Evolutionary conservation across 2,797 vertebrate species (phyloP).

Genomic region (Meda fulgida): DNA sequence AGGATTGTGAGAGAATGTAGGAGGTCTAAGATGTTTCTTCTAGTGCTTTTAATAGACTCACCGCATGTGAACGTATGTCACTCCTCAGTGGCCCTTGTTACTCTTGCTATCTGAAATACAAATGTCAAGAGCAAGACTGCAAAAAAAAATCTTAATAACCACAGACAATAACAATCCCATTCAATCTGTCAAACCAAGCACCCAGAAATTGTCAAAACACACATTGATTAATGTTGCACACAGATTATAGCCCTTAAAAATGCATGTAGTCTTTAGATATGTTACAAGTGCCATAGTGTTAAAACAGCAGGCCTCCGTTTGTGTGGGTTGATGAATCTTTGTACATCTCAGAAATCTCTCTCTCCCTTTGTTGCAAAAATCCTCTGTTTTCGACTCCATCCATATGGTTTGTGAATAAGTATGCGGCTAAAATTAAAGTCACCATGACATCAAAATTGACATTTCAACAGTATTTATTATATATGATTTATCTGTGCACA

Average conservation of each 20-base stretch:
- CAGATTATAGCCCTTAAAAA: slow-evolving; percentile 9
- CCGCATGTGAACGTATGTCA: neutral
- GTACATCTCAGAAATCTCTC: slow-evolving; percentile 10
- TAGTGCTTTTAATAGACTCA: neutral
- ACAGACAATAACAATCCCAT: slow-evolving; percentile 25
- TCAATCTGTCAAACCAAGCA: slow-evolving; percentile 8
- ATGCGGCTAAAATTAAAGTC: slow-evolving; percentile 28
- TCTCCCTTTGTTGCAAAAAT: slow-evolving; percentile 26
- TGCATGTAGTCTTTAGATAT: slow-evolving; percentile 19
- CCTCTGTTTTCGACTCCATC: slow-evolving; percentile 24
- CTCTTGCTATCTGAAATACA: slow-evolving; percentile 9
- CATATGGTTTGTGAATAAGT: slow-evolving; percentile 47
- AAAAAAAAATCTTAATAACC: slow-evolving; percentile 1
- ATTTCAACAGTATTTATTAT: neutral
- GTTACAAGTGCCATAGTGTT: slow-evolving; percentile 18
- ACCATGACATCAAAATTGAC: neutral
- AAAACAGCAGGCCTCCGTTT: slow-evolving; percentile 24
- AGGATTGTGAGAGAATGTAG: slow-evolving; percentile 28
- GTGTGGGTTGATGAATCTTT: slow-evolving; percentile 34
- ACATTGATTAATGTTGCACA: slow-evolving; percentile 9
- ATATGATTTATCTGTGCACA: neutral
- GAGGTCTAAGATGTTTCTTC: slow-evolving; percentile 7
- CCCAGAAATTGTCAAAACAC: slow-evolving; percentile 15
- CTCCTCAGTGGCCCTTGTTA: neutral
- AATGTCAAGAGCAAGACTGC: neutral